Evolutionary conservation across 2,888 invertebrate genomes (phyloP), one percentile per base, ranked within the genome.

Genomic region (Anoplius nigerrimus): DNA sequence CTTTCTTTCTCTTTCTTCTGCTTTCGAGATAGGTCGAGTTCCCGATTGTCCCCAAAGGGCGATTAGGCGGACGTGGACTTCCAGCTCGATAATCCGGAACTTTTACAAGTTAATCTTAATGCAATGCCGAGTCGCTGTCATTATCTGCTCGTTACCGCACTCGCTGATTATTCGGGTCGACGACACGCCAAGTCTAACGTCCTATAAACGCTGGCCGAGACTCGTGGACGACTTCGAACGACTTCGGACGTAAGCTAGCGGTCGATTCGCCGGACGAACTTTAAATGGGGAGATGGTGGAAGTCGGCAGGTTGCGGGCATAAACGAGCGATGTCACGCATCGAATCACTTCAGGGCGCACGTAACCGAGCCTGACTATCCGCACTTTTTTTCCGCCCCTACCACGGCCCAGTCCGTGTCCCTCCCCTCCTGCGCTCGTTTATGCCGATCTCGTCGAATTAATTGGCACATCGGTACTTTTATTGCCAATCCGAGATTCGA

Each of bases 281-380:
- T 4, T 20, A 8, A 48, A 16, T 5, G 18, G 48, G 20, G 18
- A 16, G 48, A 48, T 48, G 11, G 52, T 22, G 42, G 3, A 18
- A 34, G 18, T 48, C 22, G 48, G 46, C 27, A 43, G 57, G 20
- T 24, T 34, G 51, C 45, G 60, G 64, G 70, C 76, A 78, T 73
- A 80, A 83, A 83, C 80, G 82, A 82, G 81, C 84, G 82, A 82
- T 84, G 84, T 85, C 83, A 85, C 83, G 84, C 82, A 84, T 85
- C 82, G 81, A 72, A 85, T 85, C 83, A 80, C 76, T 81, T 66
- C 62, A 76, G 74, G 77, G 76, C 80, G 80, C 72, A 82, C 82
- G 80, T 78, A 82, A 79, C 79, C 76, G 78, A 76, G 72, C 80
- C 34, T 34, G 34, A 34, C 4, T 34, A 34, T 71, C 71, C 70